These are phyloP conservation scores for Tapera naevia DNA, from an alignment of 2,797 vertebrate genomes.

Conservation along the genomic window DNA sequence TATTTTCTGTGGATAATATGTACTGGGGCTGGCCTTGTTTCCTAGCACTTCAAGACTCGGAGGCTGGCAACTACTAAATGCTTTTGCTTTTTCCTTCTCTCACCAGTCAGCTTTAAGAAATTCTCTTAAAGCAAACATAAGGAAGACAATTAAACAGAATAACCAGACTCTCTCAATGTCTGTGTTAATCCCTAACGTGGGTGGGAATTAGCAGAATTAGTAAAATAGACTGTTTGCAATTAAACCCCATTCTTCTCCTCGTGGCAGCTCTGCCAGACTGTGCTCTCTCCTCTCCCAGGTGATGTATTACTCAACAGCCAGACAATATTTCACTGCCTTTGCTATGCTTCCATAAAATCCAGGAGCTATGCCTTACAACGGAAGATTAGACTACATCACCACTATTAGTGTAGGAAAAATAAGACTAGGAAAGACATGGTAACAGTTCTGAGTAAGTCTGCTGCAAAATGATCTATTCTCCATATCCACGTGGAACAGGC, in stretches of 20 bases:
- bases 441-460: not conserved
- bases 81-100: slow-evolving; percentile 23
- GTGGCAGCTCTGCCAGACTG: not conserved
- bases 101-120: no score
- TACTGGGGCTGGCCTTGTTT: not conserved
- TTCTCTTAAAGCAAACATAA: not conserved
- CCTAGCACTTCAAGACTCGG: not conserved
- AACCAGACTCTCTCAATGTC: not conserved
- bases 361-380: not conserved
- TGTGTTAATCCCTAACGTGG: not conserved
- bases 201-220: not conserved
- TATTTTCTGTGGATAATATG: not conserved
- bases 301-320: not conserved
- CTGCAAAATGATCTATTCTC: not conserved
- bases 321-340: not conserved
- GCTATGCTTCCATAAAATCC: not conserved
- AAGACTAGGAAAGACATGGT: not conserved
- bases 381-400: not conserved
- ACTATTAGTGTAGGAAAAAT: not conserved
- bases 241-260: not conserved
- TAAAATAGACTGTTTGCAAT: not conserved
- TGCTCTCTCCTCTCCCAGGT: not conserved
- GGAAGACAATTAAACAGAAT: not conserved
- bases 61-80: not conserved
- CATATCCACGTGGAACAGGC: not conserved